A percentile compares a stretch with the other conserved stretches of the same genome.
phyloP scores from a whole-genome alignment of 2,113 vertebrate genomes.

The Onychostruthus taczanowskii region DNA sequence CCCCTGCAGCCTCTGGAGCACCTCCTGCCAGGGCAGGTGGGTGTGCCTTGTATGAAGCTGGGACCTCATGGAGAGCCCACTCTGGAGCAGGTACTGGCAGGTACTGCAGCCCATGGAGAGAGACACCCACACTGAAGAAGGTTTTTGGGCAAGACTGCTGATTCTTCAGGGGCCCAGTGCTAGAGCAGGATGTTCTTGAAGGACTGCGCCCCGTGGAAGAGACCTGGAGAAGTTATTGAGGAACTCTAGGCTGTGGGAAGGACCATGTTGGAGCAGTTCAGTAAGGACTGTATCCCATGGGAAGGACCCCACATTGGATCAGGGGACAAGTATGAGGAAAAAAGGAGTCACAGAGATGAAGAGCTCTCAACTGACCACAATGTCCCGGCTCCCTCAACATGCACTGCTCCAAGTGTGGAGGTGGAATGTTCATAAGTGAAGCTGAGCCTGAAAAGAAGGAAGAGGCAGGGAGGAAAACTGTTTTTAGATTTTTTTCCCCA shows the following conservation, averaged over 20 bases:
- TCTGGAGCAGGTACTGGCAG: background rate
- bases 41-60: background rate
- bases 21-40: rapidly evolving
- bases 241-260: background rate
- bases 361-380: background rate
- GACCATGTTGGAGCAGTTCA: background rate
- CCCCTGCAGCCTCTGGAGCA: background rate
- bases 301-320: background rate
- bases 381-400: background rate
- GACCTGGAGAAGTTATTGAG: background rate
- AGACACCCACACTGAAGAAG: background rate
- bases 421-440: background rate
- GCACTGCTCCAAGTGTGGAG: background rate
- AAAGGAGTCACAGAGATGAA: background rate
- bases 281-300: background rate
- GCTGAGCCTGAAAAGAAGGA: background rate
- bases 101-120: background rate
- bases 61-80: background rate
- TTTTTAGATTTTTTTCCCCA: background rate
- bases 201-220: rapidly evolving
- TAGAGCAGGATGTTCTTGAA: background rate
- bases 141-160: background rate
- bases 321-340: background rate
- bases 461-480: rapidly evolving
- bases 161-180: background rate